Evolutionary conservation across 1,140 invertebrate species (phyloP).

Genomic region (Drosophila novamexicana): DNA sequence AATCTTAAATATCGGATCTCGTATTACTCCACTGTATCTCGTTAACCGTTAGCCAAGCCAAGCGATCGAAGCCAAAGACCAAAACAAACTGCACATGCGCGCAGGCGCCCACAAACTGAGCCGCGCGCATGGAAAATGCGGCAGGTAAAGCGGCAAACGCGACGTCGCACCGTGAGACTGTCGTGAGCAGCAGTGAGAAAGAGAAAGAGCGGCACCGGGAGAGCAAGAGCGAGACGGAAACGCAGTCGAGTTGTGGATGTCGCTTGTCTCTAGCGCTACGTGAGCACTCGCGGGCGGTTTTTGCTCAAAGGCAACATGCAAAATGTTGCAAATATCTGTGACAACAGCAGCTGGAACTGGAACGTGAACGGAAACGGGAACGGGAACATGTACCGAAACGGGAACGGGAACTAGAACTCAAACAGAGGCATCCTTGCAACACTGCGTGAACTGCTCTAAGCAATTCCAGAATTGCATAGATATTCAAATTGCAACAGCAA

Average conservation of each 20-base stretch:
- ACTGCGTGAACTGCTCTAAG: background rate
- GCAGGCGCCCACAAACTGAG: conserved; percentile 78
- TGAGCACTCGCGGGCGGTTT: conserved; percentile 66
- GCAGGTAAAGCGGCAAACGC: conserved; percentile 57
- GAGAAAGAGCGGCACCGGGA: background rate
- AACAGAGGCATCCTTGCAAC: conserved; percentile 1
- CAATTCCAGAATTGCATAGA: background rate
- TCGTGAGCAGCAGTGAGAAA: background rate
- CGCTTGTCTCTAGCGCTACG: conserved; percentile 45
- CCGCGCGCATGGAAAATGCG: conserved; percentile 60
- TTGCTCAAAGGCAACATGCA: conserved; percentile 76
- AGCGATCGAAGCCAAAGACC: conserved; percentile 36
- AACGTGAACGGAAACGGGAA: background rate
- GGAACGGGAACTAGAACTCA: conserved; percentile 1
- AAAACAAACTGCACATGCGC: conserved; percentile 77
- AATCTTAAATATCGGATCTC: conserved; percentile 24
- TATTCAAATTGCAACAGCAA: background rate
- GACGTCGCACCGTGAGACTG: conserved; percentile 22
- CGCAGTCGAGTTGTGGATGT: conserved; percentile 9
- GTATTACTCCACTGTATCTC: conserved; percentile 25
- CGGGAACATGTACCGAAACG: background rate
- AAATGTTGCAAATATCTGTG: conserved; percentile 77
- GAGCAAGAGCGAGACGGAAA: background rate
- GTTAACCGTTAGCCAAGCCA: conserved; percentile 34
- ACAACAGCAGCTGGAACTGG: conserved; percentile 32